Percentiles rank a stretch among this genome's conserved stretches.
These are phyloP conservation scores for Bugulina stolonifera DNA, from an alignment of 2,888 invertebrate species.

Conservation along the genomic window DNA sequence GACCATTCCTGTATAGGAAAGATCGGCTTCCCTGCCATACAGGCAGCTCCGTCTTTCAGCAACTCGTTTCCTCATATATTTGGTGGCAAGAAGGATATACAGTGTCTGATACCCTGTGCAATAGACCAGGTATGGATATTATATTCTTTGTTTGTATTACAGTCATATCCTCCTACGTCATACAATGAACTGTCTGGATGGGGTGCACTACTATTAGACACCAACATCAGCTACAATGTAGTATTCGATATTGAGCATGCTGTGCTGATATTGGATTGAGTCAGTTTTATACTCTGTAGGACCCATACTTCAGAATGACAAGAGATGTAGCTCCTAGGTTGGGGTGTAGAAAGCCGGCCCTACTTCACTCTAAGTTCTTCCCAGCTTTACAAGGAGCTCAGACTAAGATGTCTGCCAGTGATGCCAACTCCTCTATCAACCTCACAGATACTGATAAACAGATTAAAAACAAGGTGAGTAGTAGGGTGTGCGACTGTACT, in stretches of 20 bases:
- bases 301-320: slow-evolving; percentile 98
- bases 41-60: slow-evolving; percentile 84
- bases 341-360: slow-evolving; percentile 78
- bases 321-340: slow-evolving; percentile 93
- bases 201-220: too few species aligned
- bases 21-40: slow-evolving; percentile 90
- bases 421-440: slow-evolving; percentile 84
- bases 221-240: too few species aligned
- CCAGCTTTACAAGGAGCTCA: slow-evolving; percentile 93
- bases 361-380: slow-evolving; percentile 80
- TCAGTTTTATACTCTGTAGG: slow-evolving; percentile 60
- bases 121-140: slow-evolving; percentile 90
- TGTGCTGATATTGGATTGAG: too few species aligned
- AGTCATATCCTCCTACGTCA: too few species aligned
- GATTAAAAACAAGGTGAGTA: slow-evolving; percentile 90
- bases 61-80: slow-evolving; percentile 73
- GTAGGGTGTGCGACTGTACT: too few species aligned
- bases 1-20: slow-evolving; percentile 95
- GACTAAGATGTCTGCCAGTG: slow-evolving; percentile 97
- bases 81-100: slow-evolving; percentile 65
- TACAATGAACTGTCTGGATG: too few species aligned
- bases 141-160: too few species aligned
- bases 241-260: too few species aligned
- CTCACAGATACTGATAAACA: slow-evolving; percentile 91
- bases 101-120: slow-evolving; percentile 89